phyloP scores from a whole-genome alignment of 2,113 vertebrate genomes.

The Tilapia sparmanii region DNA sequence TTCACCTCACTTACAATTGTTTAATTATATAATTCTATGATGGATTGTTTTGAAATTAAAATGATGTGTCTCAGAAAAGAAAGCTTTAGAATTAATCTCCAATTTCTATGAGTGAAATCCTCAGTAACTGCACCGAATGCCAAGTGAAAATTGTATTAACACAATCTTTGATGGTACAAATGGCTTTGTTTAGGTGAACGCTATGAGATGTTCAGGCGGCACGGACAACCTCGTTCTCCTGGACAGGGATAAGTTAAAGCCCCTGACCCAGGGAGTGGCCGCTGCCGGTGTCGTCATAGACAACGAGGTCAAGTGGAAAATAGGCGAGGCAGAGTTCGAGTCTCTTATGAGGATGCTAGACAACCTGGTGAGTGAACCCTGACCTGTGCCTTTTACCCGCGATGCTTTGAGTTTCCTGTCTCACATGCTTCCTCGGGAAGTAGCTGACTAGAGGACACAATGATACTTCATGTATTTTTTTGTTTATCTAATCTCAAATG shows the following conservation, averaged over 20 bases:
- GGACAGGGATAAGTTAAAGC: constrained; percentile 83
- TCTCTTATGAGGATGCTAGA: constrained; percentile 96
- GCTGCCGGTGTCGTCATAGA: constrained; percentile 76
- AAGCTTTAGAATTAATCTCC: neutral
- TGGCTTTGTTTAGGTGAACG: constrained; percentile 74
- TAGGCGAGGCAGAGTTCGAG: constrained; percentile 92
- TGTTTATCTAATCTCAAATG: neutral
- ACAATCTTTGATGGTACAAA: neutral
- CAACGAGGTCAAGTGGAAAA: constrained; percentile 86
- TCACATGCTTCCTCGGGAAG: constrained; percentile 26
- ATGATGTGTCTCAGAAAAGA: neutral
- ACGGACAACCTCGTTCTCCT: constrained; percentile 82
- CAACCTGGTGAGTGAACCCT: constrained; percentile 84
- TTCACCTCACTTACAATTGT: neutral
- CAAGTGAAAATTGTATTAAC: neutral
- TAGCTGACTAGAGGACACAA: constrained; percentile 30
- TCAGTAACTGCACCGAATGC: neutral
- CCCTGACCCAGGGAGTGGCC: constrained; percentile 72
- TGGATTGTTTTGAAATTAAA: neutral
- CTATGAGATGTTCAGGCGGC: constrained; percentile 81
- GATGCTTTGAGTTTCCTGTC: constrained; percentile 40
- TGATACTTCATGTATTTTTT: neutral
- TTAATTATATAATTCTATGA: neutral
- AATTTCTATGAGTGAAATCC: neutral
- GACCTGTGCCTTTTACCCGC: constrained; percentile 19